These are phyloP conservation scores for Gymnocheta viridis DNA, from an alignment of 2,888 invertebrate species.

Conservation along the genomic window DNA sequence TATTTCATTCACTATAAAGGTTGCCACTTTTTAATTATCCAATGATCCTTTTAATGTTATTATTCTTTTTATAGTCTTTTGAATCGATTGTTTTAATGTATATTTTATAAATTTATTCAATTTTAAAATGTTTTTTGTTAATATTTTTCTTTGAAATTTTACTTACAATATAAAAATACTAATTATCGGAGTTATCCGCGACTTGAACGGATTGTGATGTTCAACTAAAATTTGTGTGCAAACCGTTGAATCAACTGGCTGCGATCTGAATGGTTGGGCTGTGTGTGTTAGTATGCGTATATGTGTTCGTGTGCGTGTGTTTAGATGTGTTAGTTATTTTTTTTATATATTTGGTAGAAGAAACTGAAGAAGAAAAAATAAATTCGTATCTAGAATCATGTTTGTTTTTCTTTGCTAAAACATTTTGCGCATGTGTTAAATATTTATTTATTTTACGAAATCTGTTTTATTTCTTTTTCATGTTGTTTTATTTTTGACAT, in stretches of 20 bases:
- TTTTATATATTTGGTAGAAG: conserved; percentile 31
- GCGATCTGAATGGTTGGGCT: conserved; percentile 69
- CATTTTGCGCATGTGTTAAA: conserved; percentile 61
- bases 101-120: conserved; percentile 19
- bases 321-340: conserved; percentile 54
- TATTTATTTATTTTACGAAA: conserved; percentile 54
- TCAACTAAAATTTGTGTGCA: conserved; percentile 82
- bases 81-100: neutral
- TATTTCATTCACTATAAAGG: conserved; percentile 20
- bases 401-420: conserved; percentile 42
- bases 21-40: conserved; percentile 50
- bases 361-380: conserved; percentile 55
- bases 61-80: neutral
- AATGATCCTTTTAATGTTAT: conserved; percentile 41
- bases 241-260: conserved; percentile 79
- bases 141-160: conserved; percentile 68
- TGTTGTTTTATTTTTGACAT: conserved; percentile 22
- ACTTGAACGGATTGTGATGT: conserved; percentile 83
- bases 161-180: conserved; percentile 82
- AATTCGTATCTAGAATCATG: conserved; percentile 60
- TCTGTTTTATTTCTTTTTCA: conserved; percentile 36
- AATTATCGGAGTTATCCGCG: conserved; percentile 82
- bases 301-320: conserved; percentile 47
- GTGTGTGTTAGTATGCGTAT: conserved; percentile 51
- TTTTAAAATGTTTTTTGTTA: conserved; percentile 9